Evolutionary conservation across 30 jellyfish, hydroid and myxozoan genomes (phyloP).

Genomic region (Chrysaora quinquecirrha): DNA sequence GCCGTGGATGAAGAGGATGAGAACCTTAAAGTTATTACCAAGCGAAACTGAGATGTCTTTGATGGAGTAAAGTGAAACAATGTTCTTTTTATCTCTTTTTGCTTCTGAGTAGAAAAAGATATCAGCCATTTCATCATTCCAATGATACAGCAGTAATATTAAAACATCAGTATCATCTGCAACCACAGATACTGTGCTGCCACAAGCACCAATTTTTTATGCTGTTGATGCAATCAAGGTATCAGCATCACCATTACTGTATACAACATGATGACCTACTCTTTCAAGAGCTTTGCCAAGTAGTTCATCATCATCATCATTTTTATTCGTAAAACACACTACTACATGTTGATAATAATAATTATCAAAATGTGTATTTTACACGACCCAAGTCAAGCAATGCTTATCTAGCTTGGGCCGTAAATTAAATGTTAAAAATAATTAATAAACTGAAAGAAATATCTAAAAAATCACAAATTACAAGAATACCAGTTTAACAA

Average conservation of each 20-base stretch:
- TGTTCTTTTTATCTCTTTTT: slow-evolving; percentile 10
- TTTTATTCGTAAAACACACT: too few species aligned
- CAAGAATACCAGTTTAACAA: too few species aligned
- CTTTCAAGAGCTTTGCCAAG: slow-evolving; percentile 27
- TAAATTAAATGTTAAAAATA: too few species aligned
- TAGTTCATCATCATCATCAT: too few species aligned
- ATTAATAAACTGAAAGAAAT: too few species aligned
- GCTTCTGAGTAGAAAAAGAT: slow-evolving; percentile 26
- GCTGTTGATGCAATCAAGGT: slow-evolving; percentile 33
- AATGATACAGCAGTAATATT: slow-evolving; percentile 19
- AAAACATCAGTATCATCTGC: slow-evolving; percentile 41
- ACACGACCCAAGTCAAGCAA: too few species aligned
- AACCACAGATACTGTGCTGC: slow-evolving; percentile 16
- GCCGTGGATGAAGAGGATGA: slow-evolving; percentile 31
- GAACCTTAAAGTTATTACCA: slow-evolving; percentile 11
- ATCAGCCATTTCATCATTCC: slow-evolving; percentile 15
- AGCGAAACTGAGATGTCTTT: slow-evolving; percentile 13
- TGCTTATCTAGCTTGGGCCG: too few species aligned
- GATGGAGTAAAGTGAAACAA: slow-evolving; percentile 12
- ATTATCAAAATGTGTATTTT: too few species aligned
- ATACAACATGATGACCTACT: slow-evolving; percentile 12
- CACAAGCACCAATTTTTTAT: neutral
- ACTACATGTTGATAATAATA: too few species aligned
- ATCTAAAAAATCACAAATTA: too few species aligned
- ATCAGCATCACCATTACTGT: slow-evolving; percentile 34